A percentile compares a stretch with the other conserved stretches of the same genome.
Evolutionary conservation across 2,113 vertebrate genomes (phyloP).

Genomic region (Lophochroa leadbeateri): DNA sequence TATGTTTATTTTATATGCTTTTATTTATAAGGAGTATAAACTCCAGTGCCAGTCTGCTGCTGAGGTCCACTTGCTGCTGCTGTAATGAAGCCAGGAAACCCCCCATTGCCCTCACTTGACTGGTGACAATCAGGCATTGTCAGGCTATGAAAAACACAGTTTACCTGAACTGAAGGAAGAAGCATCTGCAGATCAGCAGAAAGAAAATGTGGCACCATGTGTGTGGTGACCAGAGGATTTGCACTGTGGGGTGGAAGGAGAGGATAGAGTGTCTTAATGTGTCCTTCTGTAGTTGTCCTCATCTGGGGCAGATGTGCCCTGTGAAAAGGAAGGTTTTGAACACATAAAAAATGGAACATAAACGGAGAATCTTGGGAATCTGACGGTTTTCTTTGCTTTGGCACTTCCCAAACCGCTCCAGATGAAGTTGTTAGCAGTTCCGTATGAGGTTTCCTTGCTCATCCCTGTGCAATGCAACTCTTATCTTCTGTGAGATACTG

Average conservation of each 20-base stretch:
- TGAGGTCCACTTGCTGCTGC: not conserved
- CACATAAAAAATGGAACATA: fast-evolving
- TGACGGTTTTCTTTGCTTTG: not conserved
- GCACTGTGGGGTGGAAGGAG: not conserved
- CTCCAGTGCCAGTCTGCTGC: not conserved
- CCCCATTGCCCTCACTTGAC: not conserved
- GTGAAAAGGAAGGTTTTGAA: not conserved
- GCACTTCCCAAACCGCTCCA: not conserved
- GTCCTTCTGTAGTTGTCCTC: not conserved
- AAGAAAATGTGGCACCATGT: not conserved
- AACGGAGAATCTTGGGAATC: not conserved
- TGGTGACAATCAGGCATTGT: not conserved
- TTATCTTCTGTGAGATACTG: not conserved
- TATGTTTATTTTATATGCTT: not conserved
- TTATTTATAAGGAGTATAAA: not conserved
- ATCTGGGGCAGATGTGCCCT: not conserved
- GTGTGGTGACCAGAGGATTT: not conserved
- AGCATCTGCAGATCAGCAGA: not conserved
- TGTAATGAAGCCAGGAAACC: not conserved
- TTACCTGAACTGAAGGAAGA: not conserved
- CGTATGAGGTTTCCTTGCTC: not conserved
- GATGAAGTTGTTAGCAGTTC: not conserved
- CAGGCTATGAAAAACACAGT: not conserved
- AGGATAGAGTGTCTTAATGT: not conserved
- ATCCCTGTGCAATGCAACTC: not conserved